These are phyloP conservation scores for Drosophila cyrtoloma DNA, from an alignment of 2,888 invertebrate genomes.

Conservation along the genomic window DNA sequence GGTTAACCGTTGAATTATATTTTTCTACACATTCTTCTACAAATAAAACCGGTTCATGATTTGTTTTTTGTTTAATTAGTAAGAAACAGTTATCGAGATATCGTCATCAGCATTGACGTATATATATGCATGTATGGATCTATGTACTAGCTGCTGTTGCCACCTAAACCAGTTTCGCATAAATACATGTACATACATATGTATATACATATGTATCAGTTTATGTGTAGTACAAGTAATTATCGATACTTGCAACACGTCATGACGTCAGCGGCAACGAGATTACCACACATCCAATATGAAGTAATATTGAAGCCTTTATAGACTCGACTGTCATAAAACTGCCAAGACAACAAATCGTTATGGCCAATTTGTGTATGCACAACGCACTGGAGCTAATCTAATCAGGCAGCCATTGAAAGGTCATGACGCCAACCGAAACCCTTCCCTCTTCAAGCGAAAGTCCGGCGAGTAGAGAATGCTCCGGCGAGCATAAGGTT, in stretches of 20 bases:
- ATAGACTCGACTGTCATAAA: constrained; percentile 14
- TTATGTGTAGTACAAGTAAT: constrained; percentile 17
- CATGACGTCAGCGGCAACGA: constrained; percentile 32
- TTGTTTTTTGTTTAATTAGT: constrained; percentile 9
- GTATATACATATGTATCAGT: neutral
- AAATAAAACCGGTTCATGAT: constrained; percentile 56
- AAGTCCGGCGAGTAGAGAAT: neutral
- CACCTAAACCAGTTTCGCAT: constrained; percentile 40
- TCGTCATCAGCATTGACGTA: constrained; percentile 12
- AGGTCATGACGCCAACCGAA: neutral
- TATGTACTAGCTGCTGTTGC: constrained; percentile 1
- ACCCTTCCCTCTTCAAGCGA: neutral
- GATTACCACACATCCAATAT: constrained; percentile 16
- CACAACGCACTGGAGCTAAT: constrained; percentile 5
- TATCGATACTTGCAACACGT: constrained; percentile 26
- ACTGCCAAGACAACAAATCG: constrained; percentile 9
- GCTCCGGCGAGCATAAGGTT: neutral
- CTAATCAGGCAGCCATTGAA: constrained; percentile 30
- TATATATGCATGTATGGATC: neutral
- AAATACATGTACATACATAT: neutral
- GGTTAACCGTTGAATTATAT: neutral
- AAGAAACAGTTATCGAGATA: constrained; percentile 21
- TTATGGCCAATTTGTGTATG: constrained; percentile 1
- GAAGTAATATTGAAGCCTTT: constrained; percentile 14
- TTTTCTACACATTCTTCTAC: neutral